Evolutionary conservation across 1,140 invertebrate species (phyloP), one percentile per base, ranked within the genome.

Genomic region (Drosophila varians): DNA sequence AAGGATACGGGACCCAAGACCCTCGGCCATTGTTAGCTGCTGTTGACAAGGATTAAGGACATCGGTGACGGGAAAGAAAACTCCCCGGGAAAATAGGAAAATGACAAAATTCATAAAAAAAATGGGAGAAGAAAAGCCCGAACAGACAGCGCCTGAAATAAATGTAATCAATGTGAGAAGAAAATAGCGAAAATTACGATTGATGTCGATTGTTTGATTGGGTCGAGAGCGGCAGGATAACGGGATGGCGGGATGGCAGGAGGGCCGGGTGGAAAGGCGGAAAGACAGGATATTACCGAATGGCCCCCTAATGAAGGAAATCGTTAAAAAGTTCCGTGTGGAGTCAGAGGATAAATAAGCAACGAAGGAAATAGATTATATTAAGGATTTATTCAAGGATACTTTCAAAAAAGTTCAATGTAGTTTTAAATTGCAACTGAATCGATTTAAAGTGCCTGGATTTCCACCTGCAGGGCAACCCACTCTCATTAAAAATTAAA

Each of bases 151-250:
- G 28, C 23, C 51, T 38, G 36, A 16, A 38, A 77, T 82, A 74
- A 80, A 83, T 83, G 78, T 77, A 86, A 86, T 86, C 82, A 86
- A 87, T 87, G 76, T 65, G 61, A 51, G 62, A 74, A 48, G 42
- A 80, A 74, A 80, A 86, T 73, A 65, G 57, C 58, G 60, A 86
- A 86, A 87, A 87, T 87, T 74, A 80, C 87, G 80, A 87, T 86
- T 86, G 80, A 86, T 87, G 77, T 77, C 80, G 82, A 86, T 87
- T 86, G 80, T 86, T 86, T 80, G 80, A 86, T 86, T 86, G 82
- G 80, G 68, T 61, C 42, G 16, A 18, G n/a, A 5, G n/a, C 6
- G 38, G 38, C 16, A 16, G 38, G 38, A 42, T 7, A 16, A 42
- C 38, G 8, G 38, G 16, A 18, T 18, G 1, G 14, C 9, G 9